Conservation (phyloP, 2,113 vertebrate genomes). For the Amblyornis subalaris region DNA sequence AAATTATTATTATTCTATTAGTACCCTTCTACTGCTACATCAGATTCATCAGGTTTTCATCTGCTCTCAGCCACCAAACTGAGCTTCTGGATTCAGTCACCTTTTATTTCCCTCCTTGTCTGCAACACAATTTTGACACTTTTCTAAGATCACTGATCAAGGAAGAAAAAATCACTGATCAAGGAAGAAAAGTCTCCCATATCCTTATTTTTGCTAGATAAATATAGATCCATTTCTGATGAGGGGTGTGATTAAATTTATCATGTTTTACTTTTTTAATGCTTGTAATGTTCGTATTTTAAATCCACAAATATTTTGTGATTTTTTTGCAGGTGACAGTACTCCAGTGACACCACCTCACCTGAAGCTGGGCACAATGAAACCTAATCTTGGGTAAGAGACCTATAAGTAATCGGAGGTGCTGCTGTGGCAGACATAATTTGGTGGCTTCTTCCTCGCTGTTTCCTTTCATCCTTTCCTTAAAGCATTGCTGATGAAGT, state of each 20-base stretch:
- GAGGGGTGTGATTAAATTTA: background rate
- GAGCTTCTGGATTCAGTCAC: background rate
- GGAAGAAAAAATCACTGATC: background rate
- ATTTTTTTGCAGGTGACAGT: slow-evolving; percentile 22
- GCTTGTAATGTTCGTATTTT: background rate
- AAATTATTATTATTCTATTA: slow-evolving; percentile 5
- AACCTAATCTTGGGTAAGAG: slow-evolving; percentile 33
- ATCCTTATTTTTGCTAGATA: background rate
- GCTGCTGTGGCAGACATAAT: background rate
- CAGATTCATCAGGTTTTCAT: background rate
- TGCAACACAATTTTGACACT: background rate
- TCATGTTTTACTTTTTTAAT: background rate
- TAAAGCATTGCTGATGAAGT: background rate
- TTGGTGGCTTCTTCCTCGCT: background rate
- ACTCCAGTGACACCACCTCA: background rate
- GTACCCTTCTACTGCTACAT: background rate
- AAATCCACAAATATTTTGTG: background rate
- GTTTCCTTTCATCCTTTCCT: background rate
- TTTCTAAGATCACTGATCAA: background rate
- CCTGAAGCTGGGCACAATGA: slow-evolving; percentile 30
- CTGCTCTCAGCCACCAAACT: background rate
- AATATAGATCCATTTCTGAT: background rate
- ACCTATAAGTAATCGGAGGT: background rate
- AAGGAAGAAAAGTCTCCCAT: background rate
- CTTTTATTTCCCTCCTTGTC: background rate